Base-by-base conservation (phyloP, 1,140 invertebrate species). In the Psilanteris sp. region DNA sequence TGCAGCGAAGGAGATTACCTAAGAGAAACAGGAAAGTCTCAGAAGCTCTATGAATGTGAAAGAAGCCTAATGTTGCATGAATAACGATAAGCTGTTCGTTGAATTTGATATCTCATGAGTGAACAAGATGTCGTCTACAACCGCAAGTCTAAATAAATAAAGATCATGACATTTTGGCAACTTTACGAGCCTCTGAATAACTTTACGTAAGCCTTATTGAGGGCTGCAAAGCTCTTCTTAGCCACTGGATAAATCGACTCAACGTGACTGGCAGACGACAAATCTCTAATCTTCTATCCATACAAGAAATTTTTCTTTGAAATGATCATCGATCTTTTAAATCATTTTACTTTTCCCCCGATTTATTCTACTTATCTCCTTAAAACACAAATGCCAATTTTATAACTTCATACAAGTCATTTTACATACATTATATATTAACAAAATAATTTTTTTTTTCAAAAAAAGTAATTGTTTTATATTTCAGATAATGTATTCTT, bases 11-110 rank as follows among this genome's bases (percentile, higher is more conserved):
- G 22, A 66, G 55, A 54, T 44, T 54, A 26, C 44, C 13, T 11
- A 66, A 54, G 32, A 68, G 29, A 41, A 43, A 36, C 10, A 43
- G 48, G 54, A 74, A 68, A 80, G 75, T 78, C 77, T 79, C 71
- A 79, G 81, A 84, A 83, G 75, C 59, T 67, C 70, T 78, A 81
- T 85, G 81, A 87, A 87, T 86, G 86, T 78, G 80, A 67, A 57
- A 73, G 61, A 82, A 83, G 82, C 79, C 79, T 88, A 88, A 88
- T 88, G 85, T 88, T 87, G 85, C 85, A 88, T 86, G 84, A 88
- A 86, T 79, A 61, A 80, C 81, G 85, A 88, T 88, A 88, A 88
- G 84, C 84, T 52, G 83, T 84, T 84, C 75, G 66, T 75, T 74
- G 81, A 76, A 80, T 81, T 79, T 64, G 46, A 44, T 44, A 52